Base-by-base conservation (phyloP, 2,113 vertebrate species). In the Psittacula cyanocephala region DNA sequence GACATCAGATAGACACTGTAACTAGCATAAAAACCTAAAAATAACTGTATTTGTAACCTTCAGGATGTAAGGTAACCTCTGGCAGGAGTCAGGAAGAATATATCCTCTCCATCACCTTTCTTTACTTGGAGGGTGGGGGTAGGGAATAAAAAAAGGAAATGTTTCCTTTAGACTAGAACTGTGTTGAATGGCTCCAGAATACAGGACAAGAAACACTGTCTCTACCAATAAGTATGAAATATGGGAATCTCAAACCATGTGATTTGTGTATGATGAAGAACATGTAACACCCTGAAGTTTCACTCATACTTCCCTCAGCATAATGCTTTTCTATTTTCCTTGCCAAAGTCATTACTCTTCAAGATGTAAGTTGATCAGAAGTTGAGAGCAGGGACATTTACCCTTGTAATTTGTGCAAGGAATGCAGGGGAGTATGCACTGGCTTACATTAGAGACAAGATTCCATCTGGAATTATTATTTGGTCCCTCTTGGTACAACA, bases 261-360 rank as follows among this genome's bases (percentile, higher is more conserved):
- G 24, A 81, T 83, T 77, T 92, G 59, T 86, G 49, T 28, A 49
- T n/a, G 31, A 52, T 53, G 31, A 59, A 16, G 33, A 72, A 19
- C 24, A 80, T 65, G 15, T 84, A 93, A 86, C 67, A 76, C 27
- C 3, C 4, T 31, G 17, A 94, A 72, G 37, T 81, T 94, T 41
- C 91, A 69, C n/a, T 95, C 91, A 88, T 88, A 64, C 41, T 81
- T 93, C 76, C 67, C 75, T 74, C 49, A 63, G 41, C 31, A 50
- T 29, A 88, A 90, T 74, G 35, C 22, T 91, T 81, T 74, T 88
- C 46, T 88, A 5, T 71, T 92, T 91, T 53, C 25, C 60, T 71
- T 81, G 72, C 64, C 88, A 95, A 96, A 92, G 47, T 50, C 55
- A 59, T 94, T 78, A 88, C 35, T 92, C 46, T 86, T 88, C 43